Evolutionary conservation across 2,113 vertebrate genomes (phyloP), one percentile per base, ranked within the genome.

Genomic region (Passer montanus): DNA sequence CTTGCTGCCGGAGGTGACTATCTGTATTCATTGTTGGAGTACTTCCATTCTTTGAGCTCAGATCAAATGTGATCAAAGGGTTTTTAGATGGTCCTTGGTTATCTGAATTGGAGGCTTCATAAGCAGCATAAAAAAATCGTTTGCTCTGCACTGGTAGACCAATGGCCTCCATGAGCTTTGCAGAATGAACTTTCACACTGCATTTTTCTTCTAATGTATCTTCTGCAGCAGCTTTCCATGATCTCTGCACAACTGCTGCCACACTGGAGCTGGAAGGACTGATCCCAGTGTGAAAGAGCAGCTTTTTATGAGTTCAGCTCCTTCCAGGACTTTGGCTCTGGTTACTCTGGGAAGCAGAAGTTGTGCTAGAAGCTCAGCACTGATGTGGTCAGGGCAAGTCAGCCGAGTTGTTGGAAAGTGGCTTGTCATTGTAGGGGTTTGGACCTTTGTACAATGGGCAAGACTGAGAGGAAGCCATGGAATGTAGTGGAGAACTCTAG

Each of bases 351-450:
- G 70, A 75, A 90, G 24, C 23, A 69, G 80, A 62, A 81, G 15
- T 9, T 52, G 49, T 76, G 33, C 80, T 92, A 39, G 68, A 74
- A 92, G 52, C 39, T 78, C 23, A n/a, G 64, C 27, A 52, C 47
- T 70, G 52, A 70, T 37, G 55, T 33, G 22, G 56, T 77, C 35
- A 33, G 33, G 11, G 35, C 15, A 82, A 91, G 27, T 49, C 73
- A 73, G 44, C 13, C 0, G 0, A 66, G 44, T 64, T 68, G 53
- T 27, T 0, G 0, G 73, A 31, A 79, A 82, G 62, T 2, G 2
- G 31, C 30, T 85, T 0, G 0, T 66, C 28, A 13, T 20, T 37
- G 1, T 2, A 49, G 15, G 46, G n/a, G 8, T 60, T 76, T 91
- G 31, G 28, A 55, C 33, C n/a, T 75, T 68, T 60, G 62, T 64